Evolutionary conservation across 2,797 vertebrate species (phyloP).

Genomic region (Lepidocolaptes lacrymiger): DNA sequence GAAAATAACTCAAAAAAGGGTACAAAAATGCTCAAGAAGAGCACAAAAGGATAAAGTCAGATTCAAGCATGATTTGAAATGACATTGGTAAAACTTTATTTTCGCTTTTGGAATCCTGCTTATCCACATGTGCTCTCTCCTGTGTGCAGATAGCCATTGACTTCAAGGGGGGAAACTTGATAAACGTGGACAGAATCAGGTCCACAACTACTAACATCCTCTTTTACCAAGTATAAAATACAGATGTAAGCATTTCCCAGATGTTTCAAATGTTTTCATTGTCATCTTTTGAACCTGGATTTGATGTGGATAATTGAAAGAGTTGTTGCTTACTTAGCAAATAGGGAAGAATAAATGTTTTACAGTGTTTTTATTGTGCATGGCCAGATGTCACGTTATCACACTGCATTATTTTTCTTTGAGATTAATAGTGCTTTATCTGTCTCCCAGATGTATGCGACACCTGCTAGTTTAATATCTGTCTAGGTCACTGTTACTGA

Average conservation of each 20-base stretch:
- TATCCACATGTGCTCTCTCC: not conserved
- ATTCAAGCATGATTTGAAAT: not conserved
- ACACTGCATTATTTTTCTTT: not conserved
- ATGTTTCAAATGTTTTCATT: not conserved
- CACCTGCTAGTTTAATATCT: conserved; percentile 34
- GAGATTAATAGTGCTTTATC: conserved; percentile 57
- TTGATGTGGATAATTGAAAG: conserved; percentile 23
- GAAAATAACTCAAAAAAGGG: not conserved
- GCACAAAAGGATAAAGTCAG: not conserved
- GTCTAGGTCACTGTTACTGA: conserved; percentile 15
- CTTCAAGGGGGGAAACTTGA: not conserved
- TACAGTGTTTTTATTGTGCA: conserved; percentile 1
- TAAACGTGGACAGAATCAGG: conserved; percentile 16
- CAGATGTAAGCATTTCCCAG: not conserved
- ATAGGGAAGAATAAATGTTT: conserved; percentile 15
- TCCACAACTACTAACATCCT: not conserved
- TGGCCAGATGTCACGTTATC: conserved; percentile 43
- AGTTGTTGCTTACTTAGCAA: not conserved
- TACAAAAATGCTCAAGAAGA: not conserved
- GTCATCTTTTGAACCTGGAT: not conserved
- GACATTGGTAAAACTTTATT: not conserved
- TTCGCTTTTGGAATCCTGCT: not conserved
- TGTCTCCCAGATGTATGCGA: conserved; percentile 25
- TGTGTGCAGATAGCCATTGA: not conserved
- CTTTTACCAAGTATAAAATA: not conserved